Base-by-base conservation (phyloP, 2,888 invertebrate species). In the Thymelicus sylvestris region DNA sequence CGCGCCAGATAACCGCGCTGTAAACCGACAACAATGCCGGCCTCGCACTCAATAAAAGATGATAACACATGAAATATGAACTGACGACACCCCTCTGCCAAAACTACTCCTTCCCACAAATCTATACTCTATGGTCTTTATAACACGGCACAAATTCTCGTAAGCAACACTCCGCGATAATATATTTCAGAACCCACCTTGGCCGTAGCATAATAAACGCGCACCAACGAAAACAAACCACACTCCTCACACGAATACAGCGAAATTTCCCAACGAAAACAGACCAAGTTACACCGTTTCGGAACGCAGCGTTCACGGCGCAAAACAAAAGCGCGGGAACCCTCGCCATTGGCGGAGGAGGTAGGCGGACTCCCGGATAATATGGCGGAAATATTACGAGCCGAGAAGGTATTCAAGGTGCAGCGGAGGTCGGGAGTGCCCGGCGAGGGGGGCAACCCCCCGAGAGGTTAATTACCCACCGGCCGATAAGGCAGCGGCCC, bases 21-120 rank as follows among this genome's bases (percentile, higher is more conserved):
- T 92, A 92, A 92, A 93, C 91, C 93, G 88, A 87, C 92, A 91
- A 93, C 93, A 93, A 93, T 91, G 83, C 92, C 87, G 78, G 81
- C 84, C 92, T 92, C 91, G 89, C 93, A 93, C 93, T 93, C 92
- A 92, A 93, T 93, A 93, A 93, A 93, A 92, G 92, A 93, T 93
- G 93, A 93, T 93, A 93, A 92, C 93, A 90, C 88, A 90, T 93
- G 92, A 93, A 93, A 92, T 93, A 93, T 93, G 93, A 92, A 93
- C 92, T 90, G 87, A 83, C 84, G 85, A 87, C 85, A 90, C 91
- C 91, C 91, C 89, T 87, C 87, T 78, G 77, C 80, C 77, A 63
- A 80, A 75, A 74, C 64, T 15, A 39, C 48, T 19, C 15, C 59
- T 47, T 7, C 10, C 68, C 59, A 41, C 59, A 3, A 84, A 77